Base-by-base conservation (phyloP, 2,888 invertebrate species). In the Cepaea hortensis region DNA sequence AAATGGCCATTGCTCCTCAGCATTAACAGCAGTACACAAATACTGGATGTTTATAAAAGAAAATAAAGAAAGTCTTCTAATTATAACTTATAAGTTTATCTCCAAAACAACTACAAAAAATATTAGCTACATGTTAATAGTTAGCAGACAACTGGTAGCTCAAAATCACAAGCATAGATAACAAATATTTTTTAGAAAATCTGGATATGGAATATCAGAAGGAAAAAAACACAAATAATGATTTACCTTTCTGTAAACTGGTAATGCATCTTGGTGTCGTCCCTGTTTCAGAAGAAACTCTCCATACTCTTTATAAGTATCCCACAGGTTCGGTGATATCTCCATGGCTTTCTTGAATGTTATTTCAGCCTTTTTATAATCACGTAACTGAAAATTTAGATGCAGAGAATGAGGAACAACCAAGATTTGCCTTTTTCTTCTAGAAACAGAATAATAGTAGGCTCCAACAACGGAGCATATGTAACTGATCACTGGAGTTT, bases 251-350 rank as follows among this genome's bases (percentile, higher is more conserved):
- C 88, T 90, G 73, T 90, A 91, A 50, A 91, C 87, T 50, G 83
- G 80, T n/a, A 89, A 89, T 20, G 93, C 92, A n/a, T 93, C 91
- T 48, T 81, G 62, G n/a, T 90, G 87, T 50, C 91, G 84, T 20
- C 86, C 85, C 48, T 88, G 86, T 11, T 89, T 84, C 9, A 91
- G 79, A 15, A 92, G 90, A 81, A 91, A 93, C 83, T 91, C 90
- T 2, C 92, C 92, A 87, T 91, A 92, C 23, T 91, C 90, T 11
- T 92, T 92, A 88, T 92, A 91, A 55, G 90, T 89, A 84, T 92
- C 93, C 92, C 93, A 93, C 18, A 92, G 82, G 23, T 89, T 89
- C 9, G 92, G 92, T 81, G 91, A 92, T 85, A 91, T 83, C n/a
- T 88, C 35, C 13, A 90, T 62, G 11, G 90, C 91, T 50, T 88